Conservation (phyloP, 1,140 invertebrate genomes). For the Protaetia brevitarsis region DNA sequence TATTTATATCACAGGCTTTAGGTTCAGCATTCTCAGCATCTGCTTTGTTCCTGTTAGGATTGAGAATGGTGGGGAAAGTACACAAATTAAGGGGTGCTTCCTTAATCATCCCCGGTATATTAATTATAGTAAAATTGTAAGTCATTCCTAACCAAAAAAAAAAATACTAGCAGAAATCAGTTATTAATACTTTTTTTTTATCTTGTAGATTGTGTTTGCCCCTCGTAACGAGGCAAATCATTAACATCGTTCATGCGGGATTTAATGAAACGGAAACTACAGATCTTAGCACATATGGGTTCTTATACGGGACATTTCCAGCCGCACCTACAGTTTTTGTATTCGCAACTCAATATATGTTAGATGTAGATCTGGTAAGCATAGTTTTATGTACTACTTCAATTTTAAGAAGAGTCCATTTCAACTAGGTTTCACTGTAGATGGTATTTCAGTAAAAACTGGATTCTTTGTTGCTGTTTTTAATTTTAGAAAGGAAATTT, state of each 20-base stretch:
- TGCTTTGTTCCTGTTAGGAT: conserved; percentile 85
- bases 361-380: conserved; percentile 81
- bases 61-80: conserved; percentile 91
- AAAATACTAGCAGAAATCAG: conserved; percentile 8
- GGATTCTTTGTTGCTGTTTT: too few relatives aligned
- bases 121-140: conserved; percentile 88
- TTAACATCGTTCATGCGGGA: conserved; percentile 70
- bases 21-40: conserved; percentile 87
- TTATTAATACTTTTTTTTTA: background rate
- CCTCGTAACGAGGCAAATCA: conserved; percentile 80
- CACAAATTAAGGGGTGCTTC: conserved; percentile 71
- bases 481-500: too few relatives aligned
- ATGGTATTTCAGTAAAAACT: too few relatives aligned
- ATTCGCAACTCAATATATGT: conserved; percentile 83
- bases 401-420: background rate
- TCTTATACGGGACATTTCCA: conserved; percentile 94
- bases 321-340: conserved; percentile 93
- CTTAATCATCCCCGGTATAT: conserved; percentile 76
- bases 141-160: conserved; percentile 46
- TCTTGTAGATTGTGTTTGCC: conserved; percentile 74
- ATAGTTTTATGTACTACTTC: background rate
- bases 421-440: too few relatives aligned
- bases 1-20: conserved; percentile 59
- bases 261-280: conserved; percentile 67
- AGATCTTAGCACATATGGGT: conserved; percentile 87